Conservation (phyloP, 2,797 vertebrate species). For the Gastrophryne carolinensis region DNA sequence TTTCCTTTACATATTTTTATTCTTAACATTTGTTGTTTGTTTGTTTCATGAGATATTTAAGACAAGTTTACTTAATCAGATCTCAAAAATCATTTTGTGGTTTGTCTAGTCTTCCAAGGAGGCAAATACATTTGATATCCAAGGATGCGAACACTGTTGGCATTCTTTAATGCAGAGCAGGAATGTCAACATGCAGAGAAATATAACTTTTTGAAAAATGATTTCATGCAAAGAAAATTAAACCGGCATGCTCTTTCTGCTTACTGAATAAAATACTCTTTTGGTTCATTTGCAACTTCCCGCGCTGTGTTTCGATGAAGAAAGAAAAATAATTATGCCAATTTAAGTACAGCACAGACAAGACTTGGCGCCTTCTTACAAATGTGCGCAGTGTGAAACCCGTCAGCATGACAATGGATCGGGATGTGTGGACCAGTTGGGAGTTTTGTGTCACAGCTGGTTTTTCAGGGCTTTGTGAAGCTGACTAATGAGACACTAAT, state of each 20-base stretch:
- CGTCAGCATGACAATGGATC: neutral
- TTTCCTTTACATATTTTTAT: too few species aligned
- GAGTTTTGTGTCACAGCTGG: conserved; percentile 3
- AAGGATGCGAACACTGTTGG: too few species aligned
- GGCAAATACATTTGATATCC: too few species aligned
- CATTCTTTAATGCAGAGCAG: neutral
- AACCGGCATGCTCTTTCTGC: neutral
- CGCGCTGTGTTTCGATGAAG: neutral
- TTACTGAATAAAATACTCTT: neutral
- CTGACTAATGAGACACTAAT: conserved; percentile 24
- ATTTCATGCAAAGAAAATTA: neutral
- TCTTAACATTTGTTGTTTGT: too few species aligned
- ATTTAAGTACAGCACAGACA: neutral
- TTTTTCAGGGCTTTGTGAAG: neutral
- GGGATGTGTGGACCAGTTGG: neutral
- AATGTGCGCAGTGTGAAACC: conserved; percentile 3
- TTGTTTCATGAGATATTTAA: too few species aligned
- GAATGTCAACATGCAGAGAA: neutral
- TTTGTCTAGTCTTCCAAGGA: too few species aligned
- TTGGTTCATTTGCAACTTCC: neutral
- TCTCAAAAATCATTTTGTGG: too few species aligned
- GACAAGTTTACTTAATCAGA: too few species aligned
- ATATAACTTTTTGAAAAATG: neutral
- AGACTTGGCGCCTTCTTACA: neutral
- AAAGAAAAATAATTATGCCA: conserved; percentile 1